These are phyloP conservation scores for Ceriagrion tenellum DNA, from an alignment of 2,888 invertebrate genomes.

Conservation along the genomic window DNA sequence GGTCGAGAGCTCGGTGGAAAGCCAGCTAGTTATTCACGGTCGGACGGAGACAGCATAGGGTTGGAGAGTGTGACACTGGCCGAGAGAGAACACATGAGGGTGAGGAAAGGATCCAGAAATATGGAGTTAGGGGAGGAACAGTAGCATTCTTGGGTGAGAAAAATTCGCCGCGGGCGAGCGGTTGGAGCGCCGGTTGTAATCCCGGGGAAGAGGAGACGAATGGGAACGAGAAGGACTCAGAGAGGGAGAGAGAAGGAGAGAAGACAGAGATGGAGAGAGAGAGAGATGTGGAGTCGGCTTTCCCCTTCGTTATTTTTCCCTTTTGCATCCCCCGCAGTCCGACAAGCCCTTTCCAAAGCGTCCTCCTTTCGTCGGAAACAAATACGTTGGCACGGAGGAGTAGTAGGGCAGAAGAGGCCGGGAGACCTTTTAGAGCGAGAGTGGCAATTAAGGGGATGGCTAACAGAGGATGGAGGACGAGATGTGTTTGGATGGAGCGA, in stretches of 20 bases:
- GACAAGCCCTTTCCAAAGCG: background rate
- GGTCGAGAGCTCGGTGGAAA: no score
- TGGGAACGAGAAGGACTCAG: no score
- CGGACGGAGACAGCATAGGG: no score
- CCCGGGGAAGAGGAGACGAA: no score
- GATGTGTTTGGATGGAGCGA: background rate
- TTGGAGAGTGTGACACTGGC: background rate
- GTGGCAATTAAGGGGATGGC: background rate
- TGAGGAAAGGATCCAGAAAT: background rate
- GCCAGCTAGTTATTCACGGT: no score
- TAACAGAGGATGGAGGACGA: background rate
- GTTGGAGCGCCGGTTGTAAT: no score
- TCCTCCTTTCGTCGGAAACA: background rate
- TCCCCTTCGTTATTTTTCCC: background rate
- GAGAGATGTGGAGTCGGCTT: background rate
- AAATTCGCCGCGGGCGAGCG: no score
- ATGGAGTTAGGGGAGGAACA: no score
- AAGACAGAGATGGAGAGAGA: background rate
- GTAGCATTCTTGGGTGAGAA: background rate
- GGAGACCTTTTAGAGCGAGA: background rate
- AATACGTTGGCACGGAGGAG: background rate
- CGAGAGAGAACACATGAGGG: no score
- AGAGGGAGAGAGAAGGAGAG: background rate
- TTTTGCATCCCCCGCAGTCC: background rate
- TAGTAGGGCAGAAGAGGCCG: background rate